Conservation (phyloP, 2,888 invertebrate species). For the Morpho helenor region DNA sequence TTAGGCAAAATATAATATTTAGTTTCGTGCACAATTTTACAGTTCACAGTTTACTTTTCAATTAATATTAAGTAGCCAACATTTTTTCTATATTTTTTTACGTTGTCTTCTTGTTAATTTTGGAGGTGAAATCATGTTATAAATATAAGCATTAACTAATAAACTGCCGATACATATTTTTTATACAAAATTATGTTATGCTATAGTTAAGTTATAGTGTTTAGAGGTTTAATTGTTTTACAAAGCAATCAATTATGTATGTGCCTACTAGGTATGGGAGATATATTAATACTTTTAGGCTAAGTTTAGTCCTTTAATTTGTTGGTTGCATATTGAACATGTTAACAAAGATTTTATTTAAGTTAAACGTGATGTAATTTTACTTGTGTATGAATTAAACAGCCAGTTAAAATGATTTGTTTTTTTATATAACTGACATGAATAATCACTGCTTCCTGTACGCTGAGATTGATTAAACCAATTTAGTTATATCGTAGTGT, state of each 20-base stretch:
- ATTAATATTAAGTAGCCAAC: too few relatives aligned
- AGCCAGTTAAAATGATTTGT: constrained; percentile 2
- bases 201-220: background rate
- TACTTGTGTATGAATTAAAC: constrained; percentile 30
- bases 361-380: constrained; percentile 39
- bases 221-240: background rate
- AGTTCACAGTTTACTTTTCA: too few relatives aligned
- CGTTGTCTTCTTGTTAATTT: too few relatives aligned
- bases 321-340: constrained; percentile 34
- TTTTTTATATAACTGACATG: background rate
- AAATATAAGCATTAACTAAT: too few relatives aligned
- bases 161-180: too few relatives aligned
- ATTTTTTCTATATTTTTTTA: too few relatives aligned
- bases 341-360: constrained; percentile 38
- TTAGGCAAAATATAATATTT: constrained; percentile 2
- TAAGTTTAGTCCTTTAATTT: constrained; percentile 10
- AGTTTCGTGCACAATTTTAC: background rate
- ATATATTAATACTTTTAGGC: background rate
- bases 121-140: too few relatives aligned
- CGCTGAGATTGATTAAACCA: too few relatives aligned
- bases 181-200: too few relatives aligned
- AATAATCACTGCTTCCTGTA: too few relatives aligned
- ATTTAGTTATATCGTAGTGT: too few relatives aligned
- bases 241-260: background rate
- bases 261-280: constrained; percentile 18